phyloP scores from a whole-genome alignment of 2,113 vertebrate species.

The Microcebus jonahi region DNA sequence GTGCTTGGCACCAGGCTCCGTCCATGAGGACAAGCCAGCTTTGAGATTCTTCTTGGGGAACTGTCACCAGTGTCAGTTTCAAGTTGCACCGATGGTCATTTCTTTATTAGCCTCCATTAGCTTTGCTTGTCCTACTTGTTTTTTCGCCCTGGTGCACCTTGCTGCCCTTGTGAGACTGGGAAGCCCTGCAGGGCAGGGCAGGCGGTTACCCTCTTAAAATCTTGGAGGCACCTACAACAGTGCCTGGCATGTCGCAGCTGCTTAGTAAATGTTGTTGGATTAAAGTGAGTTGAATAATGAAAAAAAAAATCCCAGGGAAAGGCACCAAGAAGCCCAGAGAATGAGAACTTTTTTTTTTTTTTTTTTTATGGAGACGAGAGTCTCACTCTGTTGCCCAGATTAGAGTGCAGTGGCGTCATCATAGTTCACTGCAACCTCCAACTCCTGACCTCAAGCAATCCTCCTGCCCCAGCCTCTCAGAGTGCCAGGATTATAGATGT shows the following conservation, averaged over 20 bases:
- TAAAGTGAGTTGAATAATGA: constrained; percentile 15
- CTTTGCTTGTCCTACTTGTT: not conserved
- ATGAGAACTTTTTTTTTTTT: not conserved
- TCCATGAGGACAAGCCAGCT: not conserved
- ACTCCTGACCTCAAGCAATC: no score
- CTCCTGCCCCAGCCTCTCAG: no score
- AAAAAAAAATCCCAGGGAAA: not conserved
- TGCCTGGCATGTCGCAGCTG: not conserved
- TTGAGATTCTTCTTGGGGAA: not conserved
- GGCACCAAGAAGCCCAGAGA: not conserved
- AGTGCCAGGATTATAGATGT: no score
- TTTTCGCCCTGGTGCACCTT: not conserved
- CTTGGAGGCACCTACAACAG: not conserved
- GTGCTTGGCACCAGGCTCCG: not conserved
- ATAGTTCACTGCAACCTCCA: no score
- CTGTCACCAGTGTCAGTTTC: not conserved
- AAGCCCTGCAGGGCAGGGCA: not conserved
- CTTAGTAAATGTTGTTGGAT: not conserved
- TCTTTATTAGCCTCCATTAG: not conserved
- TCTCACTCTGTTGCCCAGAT: no score
- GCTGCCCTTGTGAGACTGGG: not conserved
- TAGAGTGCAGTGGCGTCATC: no score
- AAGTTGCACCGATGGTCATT: not conserved
- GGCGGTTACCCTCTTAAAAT: not conserved
- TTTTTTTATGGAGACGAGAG: no score